Base-by-base conservation (phyloP, 35 echinoderm and acorn worm species). In the Amphiura filiformis region DNA sequence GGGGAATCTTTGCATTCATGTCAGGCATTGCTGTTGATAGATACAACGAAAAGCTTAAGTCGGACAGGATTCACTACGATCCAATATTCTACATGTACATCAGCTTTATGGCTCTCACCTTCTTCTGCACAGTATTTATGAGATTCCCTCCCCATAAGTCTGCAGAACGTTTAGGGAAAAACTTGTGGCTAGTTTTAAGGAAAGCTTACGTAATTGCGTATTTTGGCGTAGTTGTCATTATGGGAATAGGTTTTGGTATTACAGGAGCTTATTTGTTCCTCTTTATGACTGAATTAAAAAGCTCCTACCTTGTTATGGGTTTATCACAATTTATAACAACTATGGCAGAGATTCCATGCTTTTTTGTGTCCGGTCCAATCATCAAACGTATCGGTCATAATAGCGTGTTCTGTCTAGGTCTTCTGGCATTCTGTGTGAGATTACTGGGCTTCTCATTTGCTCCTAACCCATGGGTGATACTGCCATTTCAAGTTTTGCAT, bases 401-500 rank as follows among this genome's bases (percentile, higher is more conserved):
- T 39, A 90, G 93, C 32, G 87, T 94, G 11, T 75, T 94, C 35
- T 91, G 88, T 35, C 44, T 99, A 17, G 83, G 90, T 9, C 57
- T 99, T 39, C 76, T 95, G 15, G 92, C 93, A 39, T 99, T 92
- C 56, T 80, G 78, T 32, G 38, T 99, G 4, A 90, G 96, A 56
- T 95, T 99, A 78, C 83, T 87, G 11, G 96, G 88, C 31, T 99
- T 93, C 81, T 94, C 96, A 0, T 52, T 94, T 42, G 89, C 94
- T 32, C 75, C 34, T 32, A 93, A 92, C 14, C 76, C 96, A 0
- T 99, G 93, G 93, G 36, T 92, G 37, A 90, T 99, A 2, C 75
- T 99, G 39, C 93, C 93, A 38, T 92, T 99, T 92, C 93, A 99
- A 77, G 87, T 94, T 1, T 83, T 99, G 40, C 96, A 99, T 88